Base-by-base conservation (phyloP, 2,113 vertebrate species). In the Brienomyrus brachyistius region DNA sequence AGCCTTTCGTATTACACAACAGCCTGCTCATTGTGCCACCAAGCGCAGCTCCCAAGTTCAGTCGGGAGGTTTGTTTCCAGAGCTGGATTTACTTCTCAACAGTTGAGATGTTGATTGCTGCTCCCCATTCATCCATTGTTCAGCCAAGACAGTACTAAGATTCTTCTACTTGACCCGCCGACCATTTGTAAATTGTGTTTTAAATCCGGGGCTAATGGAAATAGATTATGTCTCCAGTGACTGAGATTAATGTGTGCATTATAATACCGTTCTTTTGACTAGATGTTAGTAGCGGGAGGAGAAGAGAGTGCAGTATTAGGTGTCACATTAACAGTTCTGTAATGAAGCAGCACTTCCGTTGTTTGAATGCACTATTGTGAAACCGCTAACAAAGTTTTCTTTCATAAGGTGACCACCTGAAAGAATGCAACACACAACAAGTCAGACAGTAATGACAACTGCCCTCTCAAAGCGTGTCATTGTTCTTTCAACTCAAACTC, bases 121-220 rank as follows among this genome's bases (percentile, higher is more conserved):
- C 74, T 43, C 47, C 51, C 21, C 70, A 86, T 90, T 90, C 21
- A 70, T 45, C 52, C 80, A 85, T 84, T 48, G 83, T 89, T 82
- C 43, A 7, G 54, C 19, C 90, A 59, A 91, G 52, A 51, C 66
- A 47, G 74, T 27, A 8, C 50, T 87, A 54, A 87, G 54, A 54
- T 82, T 83, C 40, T n/a, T 56, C 48, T 51, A 50, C 80, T 27
- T 31, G 35, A 19, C 88, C 59, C 19, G 48, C 83, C 88, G 54
- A 89, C 43, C n/a, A 91, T 87, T 86, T 83, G 52, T 85, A 66
- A 89, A 89, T 87, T 80, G 62, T 83, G 85, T 45, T 87, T 87
- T 77, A 89, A 86, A 91, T 86, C 51, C 83, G 31, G 40, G 74
- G 43, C 70, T 88, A 88, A 88, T 88, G 87, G 77, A 84, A 89